Conservation (phyloP, 2,888 invertebrate genomes). For the Diarsia brunnea region DNA sequence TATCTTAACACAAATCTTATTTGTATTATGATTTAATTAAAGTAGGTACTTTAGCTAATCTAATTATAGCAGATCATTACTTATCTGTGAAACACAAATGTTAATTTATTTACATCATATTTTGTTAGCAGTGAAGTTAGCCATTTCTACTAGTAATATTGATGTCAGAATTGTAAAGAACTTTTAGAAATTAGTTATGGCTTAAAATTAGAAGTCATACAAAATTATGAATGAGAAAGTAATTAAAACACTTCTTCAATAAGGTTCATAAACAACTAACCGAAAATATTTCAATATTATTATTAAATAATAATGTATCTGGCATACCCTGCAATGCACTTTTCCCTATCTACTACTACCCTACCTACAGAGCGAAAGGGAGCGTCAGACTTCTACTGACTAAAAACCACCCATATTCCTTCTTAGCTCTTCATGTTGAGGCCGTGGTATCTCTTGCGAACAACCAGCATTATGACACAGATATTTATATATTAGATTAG, state of each 20-base stretch:
- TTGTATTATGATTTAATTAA: conserved; percentile 7
- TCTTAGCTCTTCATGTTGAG: too few species aligned
- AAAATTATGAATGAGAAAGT: conserved; percentile 17
- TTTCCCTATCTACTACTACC: too few species aligned
- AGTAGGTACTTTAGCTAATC: conserved; percentile 27
- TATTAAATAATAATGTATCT: too few species aligned
- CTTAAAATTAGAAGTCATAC: conserved; percentile 34
- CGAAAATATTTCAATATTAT: too few species aligned
- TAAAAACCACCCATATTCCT: too few species aligned
- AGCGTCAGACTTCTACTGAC: too few species aligned
- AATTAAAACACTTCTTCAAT: conserved; percentile 1
- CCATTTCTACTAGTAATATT: conserved; percentile 7
- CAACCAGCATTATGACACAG: too few species aligned
- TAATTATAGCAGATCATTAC: conserved; percentile 43
- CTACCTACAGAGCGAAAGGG: too few species aligned
- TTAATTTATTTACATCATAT: conserved; percentile 19
- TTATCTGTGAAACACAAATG: conserved; percentile 21
- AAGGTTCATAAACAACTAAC: conserved; percentile 1
- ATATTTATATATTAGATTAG: too few species aligned
- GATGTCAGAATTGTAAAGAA: background rate
- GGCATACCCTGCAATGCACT: too few species aligned
- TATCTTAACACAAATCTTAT: conserved; percentile 10
- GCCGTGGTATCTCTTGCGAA: too few species aligned
- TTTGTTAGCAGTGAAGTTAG: background rate
- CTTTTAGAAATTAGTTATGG: background rate